Evolutionary conservation across 2,888 invertebrate species (phyloP).

Genomic region (Trachelus iudaicus): DNA sequence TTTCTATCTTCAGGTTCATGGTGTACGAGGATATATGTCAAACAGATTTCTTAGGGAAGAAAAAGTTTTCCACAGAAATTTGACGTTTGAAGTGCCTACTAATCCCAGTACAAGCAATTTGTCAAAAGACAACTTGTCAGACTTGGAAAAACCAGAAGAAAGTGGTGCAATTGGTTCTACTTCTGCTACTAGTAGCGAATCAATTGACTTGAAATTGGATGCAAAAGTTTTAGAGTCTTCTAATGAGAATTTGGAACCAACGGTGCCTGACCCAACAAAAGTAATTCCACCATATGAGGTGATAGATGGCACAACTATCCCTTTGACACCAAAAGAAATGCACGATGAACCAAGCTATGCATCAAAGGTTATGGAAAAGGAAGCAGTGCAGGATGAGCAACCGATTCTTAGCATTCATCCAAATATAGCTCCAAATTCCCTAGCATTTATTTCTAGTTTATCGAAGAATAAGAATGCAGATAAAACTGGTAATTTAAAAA

Average conservation of each 20-base stretch:
- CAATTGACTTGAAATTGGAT: neutral
- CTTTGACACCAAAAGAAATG: constrained; percentile 28
- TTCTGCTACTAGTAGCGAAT: neutral
- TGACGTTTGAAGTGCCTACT: constrained; percentile 65
- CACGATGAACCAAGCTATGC: constrained; percentile 29
- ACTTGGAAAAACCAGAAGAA: constrained; percentile 11
- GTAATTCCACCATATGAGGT: constrained; percentile 62
- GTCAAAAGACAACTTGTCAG: neutral
- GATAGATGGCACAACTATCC: constrained; percentile 76
- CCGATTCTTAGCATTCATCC: constrained; percentile 41
- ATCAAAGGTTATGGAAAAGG: constrained; percentile 14
- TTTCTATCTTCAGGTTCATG: constrained; percentile 67
- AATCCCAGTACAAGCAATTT: constrained; percentile 34
- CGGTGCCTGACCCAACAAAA: constrained; percentile 16
- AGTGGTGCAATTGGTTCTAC: neutral
- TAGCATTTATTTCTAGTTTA: neutral
- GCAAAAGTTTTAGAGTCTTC: neutral
- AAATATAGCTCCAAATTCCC: constrained; percentile 29
- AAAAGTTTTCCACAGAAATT: constrained; percentile 66
- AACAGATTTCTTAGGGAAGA: constrained; percentile 71
- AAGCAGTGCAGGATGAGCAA: constrained; percentile 26
- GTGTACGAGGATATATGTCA: constrained; percentile 76
- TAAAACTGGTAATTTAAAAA: neutral
- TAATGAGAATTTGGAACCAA: neutral
- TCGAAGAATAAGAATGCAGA: neutral